Evolutionary conservation across 2,888 invertebrate genomes (phyloP).

Genomic region (Mamestra brassicae): DNA sequence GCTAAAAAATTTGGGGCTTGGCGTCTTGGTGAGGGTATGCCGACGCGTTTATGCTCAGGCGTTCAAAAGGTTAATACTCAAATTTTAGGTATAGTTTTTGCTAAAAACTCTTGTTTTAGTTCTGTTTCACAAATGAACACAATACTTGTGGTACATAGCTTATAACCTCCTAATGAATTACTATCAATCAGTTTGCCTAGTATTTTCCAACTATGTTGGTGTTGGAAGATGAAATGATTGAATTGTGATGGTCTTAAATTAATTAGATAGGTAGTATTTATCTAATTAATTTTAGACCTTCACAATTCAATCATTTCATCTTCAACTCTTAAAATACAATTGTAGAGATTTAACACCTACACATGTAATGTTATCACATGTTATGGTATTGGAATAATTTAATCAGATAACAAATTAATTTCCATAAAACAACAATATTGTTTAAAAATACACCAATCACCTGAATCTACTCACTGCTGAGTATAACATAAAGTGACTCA

Average conservation of each 20-base stretch:
- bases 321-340: background rate
- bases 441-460: slow-evolving; percentile 14
- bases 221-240: too few species aligned
- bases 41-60: too few species aligned
- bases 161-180: background rate
- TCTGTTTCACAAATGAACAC: background rate
- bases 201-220: background rate
- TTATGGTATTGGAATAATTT: background rate
- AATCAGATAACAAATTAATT: background rate
- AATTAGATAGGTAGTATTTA: too few species aligned
- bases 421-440: slow-evolving; percentile 7
- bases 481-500: slow-evolving; percentile 2
- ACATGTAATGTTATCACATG: background rate
- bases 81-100: background rate
- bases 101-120: background rate
- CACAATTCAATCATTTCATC: background rate
- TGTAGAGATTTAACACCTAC: background rate
- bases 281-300: background rate
- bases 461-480: slow-evolving; percentile 22
- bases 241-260: too few species aligned
- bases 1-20: too few species aligned
- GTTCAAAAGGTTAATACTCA: background rate
- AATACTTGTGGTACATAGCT: background rate
- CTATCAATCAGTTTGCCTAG: background rate
- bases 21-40: too few species aligned